Conservation (phyloP, 2,113 vertebrate species). For the Catagonus wagneri region DNA sequence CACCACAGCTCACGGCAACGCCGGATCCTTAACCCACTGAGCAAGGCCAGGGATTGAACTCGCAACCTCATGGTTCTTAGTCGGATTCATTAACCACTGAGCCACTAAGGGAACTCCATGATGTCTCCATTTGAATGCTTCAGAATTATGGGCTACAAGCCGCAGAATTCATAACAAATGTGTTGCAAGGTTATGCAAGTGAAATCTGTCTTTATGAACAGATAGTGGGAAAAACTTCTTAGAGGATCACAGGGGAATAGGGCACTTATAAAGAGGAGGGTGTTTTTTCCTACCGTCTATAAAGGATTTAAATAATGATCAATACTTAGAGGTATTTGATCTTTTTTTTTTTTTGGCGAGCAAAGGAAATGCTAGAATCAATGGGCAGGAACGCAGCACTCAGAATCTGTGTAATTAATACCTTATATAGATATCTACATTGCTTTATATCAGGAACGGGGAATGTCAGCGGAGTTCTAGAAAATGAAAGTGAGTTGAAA, state of each 20-base stretch:
- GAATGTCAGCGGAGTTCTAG: not conserved
- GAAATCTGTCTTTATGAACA: not conserved
- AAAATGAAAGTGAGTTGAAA: not conserved
- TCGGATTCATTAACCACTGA: no score
- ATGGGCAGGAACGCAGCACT: not conserved
- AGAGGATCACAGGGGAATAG: not conserved
- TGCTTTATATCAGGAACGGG: not conserved
- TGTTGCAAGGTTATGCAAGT: not conserved
- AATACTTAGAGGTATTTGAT: not conserved
- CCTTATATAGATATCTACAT: accelerated
- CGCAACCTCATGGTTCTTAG: no score
- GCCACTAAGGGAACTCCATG: no score
- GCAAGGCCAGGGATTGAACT: no score
- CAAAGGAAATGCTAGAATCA: not conserved
- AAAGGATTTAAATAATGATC: not conserved
- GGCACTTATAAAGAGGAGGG: not conserved
- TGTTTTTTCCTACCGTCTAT: not conserved
- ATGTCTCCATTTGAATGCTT: not conserved
- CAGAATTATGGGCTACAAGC: not conserved
- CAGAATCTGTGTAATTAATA: not conserved
- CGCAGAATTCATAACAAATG: not conserved
- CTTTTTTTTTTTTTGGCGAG: not conserved
- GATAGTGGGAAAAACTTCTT: not conserved
- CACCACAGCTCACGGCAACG: no score
- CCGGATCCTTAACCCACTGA: no score